Percentiles rank a stretch among this genome's conserved stretches.
phyloP scores from a whole-genome alignment of 2,888 invertebrate genomes.

The Bugula neritina region DNA sequence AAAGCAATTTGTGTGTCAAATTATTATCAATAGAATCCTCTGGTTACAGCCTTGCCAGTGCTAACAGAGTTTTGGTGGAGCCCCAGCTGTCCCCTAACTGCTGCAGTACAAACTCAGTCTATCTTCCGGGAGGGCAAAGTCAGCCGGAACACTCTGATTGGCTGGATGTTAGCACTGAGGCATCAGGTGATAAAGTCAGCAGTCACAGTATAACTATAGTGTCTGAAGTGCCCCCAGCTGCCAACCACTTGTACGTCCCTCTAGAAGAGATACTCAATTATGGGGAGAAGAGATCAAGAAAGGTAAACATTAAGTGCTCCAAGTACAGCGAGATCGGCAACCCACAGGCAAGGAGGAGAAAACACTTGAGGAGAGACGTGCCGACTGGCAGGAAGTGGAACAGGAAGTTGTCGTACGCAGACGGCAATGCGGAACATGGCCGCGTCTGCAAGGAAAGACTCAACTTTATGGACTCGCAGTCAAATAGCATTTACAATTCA shows the following conservation, averaged over 20 bases:
- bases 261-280: background rate
- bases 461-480: conserved; percentile 16
- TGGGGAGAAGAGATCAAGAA: background rate
- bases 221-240: background rate
- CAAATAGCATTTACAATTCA: conserved; percentile 18
- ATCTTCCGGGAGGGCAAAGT: too few relatives aligned
- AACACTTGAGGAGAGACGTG: background rate
- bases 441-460: background rate
- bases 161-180: too few relatives aligned
- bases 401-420: background rate
- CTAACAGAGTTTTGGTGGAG: conserved; percentile 1
- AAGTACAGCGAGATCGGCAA: conserved; percentile 17
- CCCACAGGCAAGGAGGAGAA: conserved; percentile 8
- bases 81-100: background rate
- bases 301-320: conserved; percentile 1
- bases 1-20: too few relatives aligned
- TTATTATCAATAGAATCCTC: background rate
- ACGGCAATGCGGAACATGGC: background rate
- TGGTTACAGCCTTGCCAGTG: background rate
- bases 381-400: background rate
- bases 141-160: too few relatives aligned
- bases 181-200: too few relatives aligned
- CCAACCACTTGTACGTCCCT: background rate
- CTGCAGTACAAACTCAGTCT: too few relatives aligned
- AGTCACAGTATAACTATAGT: background rate